A percentile compares a stretch with the other conserved stretches of the same genome.
Evolutionary conservation across 1,140 invertebrate species (phyloP).

Genomic region (Calycopis cecrops): DNA sequence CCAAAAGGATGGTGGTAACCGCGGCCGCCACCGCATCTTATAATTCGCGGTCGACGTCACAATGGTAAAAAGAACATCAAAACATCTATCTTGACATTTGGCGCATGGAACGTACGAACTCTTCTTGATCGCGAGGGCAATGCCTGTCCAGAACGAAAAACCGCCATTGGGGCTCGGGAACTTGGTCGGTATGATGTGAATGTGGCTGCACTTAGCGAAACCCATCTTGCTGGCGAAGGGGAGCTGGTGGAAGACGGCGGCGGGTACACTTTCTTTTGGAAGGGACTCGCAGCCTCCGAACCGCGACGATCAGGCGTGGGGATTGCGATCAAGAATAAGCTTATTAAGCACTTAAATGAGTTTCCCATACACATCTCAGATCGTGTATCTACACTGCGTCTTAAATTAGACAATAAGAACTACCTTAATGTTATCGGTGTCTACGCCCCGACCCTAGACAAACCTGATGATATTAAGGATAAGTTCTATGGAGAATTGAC

Average conservation of each 20-base stretch:
- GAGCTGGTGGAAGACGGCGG: constrained; percentile 23
- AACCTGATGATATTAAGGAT: constrained; percentile 13
- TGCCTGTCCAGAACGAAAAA: constrained; percentile 31
- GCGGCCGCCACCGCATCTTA: constrained; percentile 23
- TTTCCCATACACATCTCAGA: constrained; percentile 22
- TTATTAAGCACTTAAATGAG: constrained; percentile 15
- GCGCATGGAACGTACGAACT: constrained; percentile 33
- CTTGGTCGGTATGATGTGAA: constrained; percentile 27
- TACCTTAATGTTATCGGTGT: constrained; percentile 22
- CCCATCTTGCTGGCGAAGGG: constrained; percentile 22
- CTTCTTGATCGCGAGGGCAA: constrained; percentile 30
- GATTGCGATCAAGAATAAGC: constrained; percentile 23
- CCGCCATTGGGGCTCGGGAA: constrained; percentile 31
- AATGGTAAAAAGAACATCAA: constrained; percentile 19
- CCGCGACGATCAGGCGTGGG: constrained; percentile 21
- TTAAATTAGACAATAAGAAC: constrained; percentile 16
- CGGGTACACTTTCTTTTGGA: constrained; percentile 30
- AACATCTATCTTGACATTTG: constrained; percentile 23
- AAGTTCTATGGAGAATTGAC: constrained; percentile 19
- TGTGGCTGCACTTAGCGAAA: too few species aligned
- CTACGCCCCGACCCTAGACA: constrained; percentile 22
- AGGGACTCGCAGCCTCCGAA: constrained; percentile 17
- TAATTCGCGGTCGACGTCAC: constrained; percentile 20
- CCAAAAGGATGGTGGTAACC: constrained; percentile 20
- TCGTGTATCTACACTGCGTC: constrained; percentile 15